Base-by-base conservation (phyloP, 2,888 invertebrate species). In the Phymatocera aterrima region DNA sequence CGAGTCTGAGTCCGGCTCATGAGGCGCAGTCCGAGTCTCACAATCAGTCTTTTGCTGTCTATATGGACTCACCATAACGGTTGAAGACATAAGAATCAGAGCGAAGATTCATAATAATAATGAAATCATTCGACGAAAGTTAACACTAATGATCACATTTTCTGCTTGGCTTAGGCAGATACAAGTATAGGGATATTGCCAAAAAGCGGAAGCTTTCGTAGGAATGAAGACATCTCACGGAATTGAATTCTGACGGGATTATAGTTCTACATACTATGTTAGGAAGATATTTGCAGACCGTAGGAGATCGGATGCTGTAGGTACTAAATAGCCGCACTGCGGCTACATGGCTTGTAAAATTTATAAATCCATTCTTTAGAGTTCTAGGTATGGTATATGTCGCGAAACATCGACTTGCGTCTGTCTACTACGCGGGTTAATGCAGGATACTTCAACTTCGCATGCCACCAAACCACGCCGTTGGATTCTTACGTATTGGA, bases 171-270 rank as follows among this genome's bases (percentile, higher is more conserved):
- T n/a, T n/a, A n/a, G n/a, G n/a, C n/a, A n/a, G n/a, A n/a, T n/a
- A n/a, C 24, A 28, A 28, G 24, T 28, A 21, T 4, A 28, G 28
- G 60, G 8, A 46, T 12, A 28, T 43, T 43, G 34, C 72, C 28
- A 21, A 57, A 57, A 24, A 28, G 8, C 57, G 57, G 28, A 28
- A 57, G 21, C 72, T 51, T 48, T 72, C 51, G 34, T 34, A 31
- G 31, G 51, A 48, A 51, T 51, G 51, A 72, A 72, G 72, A 51
- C 72, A 34, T 72, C 48, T 18, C 51, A 4, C n/a, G 72, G 34
- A 72, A 72, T 72, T 31, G 72, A 37, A 72, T 34, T 72, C 51
- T 10, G 48, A 48, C 34, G 48, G 21, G 24, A 46, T 51, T 51
- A 60, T 60, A 61, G 43, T 43, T 43, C 12, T 43, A 43, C 43